These are phyloP conservation scores for Drosophila funebris DNA, from an alignment of 1,140 invertebrate genomes.

Conservation along the genomic window DNA sequence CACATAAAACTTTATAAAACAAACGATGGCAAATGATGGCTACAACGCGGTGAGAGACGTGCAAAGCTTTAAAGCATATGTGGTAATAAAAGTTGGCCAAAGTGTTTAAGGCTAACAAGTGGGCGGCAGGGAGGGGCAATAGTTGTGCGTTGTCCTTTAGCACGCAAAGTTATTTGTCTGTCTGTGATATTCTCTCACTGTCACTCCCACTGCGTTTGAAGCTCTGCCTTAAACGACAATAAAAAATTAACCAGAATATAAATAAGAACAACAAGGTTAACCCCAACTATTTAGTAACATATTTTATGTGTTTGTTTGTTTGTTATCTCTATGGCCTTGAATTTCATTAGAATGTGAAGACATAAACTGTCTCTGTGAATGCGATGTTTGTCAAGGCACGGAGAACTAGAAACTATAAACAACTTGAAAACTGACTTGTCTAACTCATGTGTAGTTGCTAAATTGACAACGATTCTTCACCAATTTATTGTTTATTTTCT, in stretches of 20 bases:
- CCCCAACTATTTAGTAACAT: neutral
- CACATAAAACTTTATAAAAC: slow-evolving; percentile 34
- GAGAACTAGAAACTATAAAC: too few species aligned
- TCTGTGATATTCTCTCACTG: neutral
- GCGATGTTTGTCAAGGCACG: too few species aligned
- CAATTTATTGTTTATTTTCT: too few species aligned
- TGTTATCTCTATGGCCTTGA: neutral
- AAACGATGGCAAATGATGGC: slow-evolving; percentile 2
- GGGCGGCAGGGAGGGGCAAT: neutral
- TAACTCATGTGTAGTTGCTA: too few species aligned
- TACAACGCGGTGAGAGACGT: neutral
- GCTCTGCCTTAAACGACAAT: neutral
- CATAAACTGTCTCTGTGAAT: neutral
- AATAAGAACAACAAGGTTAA: neutral
- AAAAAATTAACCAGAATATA: neutral
- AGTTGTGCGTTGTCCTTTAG: slow-evolving; percentile 16
- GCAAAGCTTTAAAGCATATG: slow-evolving; percentile 25
- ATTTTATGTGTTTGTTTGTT: neutral
- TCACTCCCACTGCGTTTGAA: neutral
- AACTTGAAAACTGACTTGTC: too few species aligned
- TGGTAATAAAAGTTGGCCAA: neutral
- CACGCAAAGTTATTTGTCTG: slow-evolving; percentile 27
- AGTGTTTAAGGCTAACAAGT: slow-evolving; percentile 3
- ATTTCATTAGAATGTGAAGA: neutral
- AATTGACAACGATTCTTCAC: too few species aligned